A percentile compares a stretch with the other conserved stretches of the same genome.
These are phyloP conservation scores for Theodoxus fluviatilis DNA, from an alignment of 2,888 invertebrate species.

Conservation along the genomic window DNA sequence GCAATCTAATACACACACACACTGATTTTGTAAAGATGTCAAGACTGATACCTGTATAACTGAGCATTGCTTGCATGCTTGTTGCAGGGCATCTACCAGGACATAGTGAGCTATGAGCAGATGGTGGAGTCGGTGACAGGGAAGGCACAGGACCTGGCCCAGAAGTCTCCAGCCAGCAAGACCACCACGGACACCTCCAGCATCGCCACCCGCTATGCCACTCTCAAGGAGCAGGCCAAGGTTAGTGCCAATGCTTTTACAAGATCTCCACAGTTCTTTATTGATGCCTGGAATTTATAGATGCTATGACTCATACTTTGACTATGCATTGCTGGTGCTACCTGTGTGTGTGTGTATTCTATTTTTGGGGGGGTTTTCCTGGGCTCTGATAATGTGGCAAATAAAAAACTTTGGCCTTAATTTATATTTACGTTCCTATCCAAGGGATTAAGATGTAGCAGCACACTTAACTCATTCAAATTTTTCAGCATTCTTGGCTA, in stretches of 20 bases:
- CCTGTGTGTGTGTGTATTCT: background rate
- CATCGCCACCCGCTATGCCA: slow-evolving; percentile 89
- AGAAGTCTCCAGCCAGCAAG: slow-evolving; percentile 76
- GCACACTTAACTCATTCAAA: too few relatives aligned
- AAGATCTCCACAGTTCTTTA: background rate
- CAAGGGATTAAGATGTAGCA: too few relatives aligned
- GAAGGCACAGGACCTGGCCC: slow-evolving; percentile 90
- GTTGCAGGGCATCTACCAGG: slow-evolving; percentile 84
- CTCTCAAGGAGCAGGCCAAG: slow-evolving; percentile 83
- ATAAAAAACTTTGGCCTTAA: too few relatives aligned
- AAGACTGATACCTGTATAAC: background rate
- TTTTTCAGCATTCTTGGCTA: too few relatives aligned
- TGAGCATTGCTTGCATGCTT: too few relatives aligned
- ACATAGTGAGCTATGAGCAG: slow-evolving; percentile 94
- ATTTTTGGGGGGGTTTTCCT: background rate
- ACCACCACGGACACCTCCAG: slow-evolving; percentile 74
- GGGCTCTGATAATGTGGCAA: too few relatives aligned
- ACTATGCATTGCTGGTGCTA: background rate
- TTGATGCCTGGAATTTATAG: slow-evolving; percentile 1
- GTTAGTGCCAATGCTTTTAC: slow-evolving; percentile 36
- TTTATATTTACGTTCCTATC: too few relatives aligned
- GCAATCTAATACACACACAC: too few relatives aligned
- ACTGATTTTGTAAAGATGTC: background rate
- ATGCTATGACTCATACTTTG: background rate
- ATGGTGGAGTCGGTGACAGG: slow-evolving; percentile 95